Evolutionary conservation across 2,797 vertebrate genomes (phyloP), one percentile per base, ranked within the genome.

Genomic region (Sphaeramia orbicularis): DNA sequence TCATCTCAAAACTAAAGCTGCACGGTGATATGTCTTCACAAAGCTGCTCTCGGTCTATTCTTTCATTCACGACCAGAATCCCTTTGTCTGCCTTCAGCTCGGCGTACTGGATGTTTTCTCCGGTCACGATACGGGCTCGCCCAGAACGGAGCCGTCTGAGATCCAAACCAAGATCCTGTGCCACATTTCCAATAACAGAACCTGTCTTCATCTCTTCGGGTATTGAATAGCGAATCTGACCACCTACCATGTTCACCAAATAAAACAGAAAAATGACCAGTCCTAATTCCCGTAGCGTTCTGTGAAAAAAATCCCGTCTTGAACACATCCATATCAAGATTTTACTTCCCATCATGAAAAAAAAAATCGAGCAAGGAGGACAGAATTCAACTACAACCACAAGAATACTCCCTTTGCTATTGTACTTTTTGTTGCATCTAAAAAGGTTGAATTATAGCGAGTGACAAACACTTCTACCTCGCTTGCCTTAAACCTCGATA

Each of bases 121-220:
- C 83, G 7, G 62, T 87, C 36, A 85, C 81, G 38, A 91, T 80
- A 6, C 85, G 81, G 53, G 86, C 83, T 15, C 76, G 84, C 0
- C 89, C 84, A 13, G 71, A 64, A 19, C 69, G 65, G 6, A 90
- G 78, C 15, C 83, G 59, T 14, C 56, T 78, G 11, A 79, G 4
- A 63, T 84, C 80, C 38, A 91, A 47, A 6, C 83, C 86, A 0
- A 90, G 60, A 32, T 89, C 88, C 0, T 84, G 80, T 0, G 78
- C 77, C 2, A 90, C 61, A 7, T 82, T 85, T 2, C 88, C 89
- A 4, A 91, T 83, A 0, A 90, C 51, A 5, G 80, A 84, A 6
- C 86, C 90, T 24, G 71, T 82, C 63, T 73, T 87, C 86, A 88
- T 85, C 61, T 91, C 88, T 45, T 91, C 85, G 6, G 89, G 80